Conservation (phyloP, 2,888 invertebrate genomes). For the Rhodophaea formosa region DNA sequence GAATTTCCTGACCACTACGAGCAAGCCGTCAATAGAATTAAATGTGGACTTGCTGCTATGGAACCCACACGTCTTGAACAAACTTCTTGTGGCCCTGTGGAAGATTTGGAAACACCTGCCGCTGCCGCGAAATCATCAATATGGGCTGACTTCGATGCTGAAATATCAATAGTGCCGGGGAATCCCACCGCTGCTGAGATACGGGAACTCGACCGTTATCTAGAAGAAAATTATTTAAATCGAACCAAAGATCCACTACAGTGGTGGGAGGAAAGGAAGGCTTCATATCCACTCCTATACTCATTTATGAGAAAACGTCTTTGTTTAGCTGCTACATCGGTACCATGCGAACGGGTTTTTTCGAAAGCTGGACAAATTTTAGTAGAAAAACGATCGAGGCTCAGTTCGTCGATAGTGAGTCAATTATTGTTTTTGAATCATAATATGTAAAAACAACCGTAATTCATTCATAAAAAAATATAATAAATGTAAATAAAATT, state of each 20-base stretch:
- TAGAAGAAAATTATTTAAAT: background rate
- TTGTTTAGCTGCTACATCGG: conserved; percentile 5
- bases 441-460: background rate
- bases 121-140: background rate
- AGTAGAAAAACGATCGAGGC: background rate
- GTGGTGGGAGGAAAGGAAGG: conserved; percentile 10
- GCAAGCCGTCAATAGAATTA: too few relatives aligned
- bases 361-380: conserved; percentile 13
- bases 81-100: background rate
- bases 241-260: conserved; percentile 7
- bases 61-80: background rate
- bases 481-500: conserved; percentile 11
- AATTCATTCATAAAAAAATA: background rate
- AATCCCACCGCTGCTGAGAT: conserved; percentile 2
- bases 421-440: conserved; percentile 5
- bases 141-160: conserved; percentile 3
- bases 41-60: too few relatives aligned
- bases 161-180: background rate
- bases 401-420: background rate
- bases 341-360: conserved; percentile 17
- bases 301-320: background rate
- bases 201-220: background rate
- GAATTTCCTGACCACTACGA: too few relatives aligned
- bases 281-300: conserved; percentile 1
- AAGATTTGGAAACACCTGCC: background rate